Evolutionary conservation across 2,888 invertebrate genomes (phyloP).

Genomic region (Cordylochernes scorpioides): DNA sequence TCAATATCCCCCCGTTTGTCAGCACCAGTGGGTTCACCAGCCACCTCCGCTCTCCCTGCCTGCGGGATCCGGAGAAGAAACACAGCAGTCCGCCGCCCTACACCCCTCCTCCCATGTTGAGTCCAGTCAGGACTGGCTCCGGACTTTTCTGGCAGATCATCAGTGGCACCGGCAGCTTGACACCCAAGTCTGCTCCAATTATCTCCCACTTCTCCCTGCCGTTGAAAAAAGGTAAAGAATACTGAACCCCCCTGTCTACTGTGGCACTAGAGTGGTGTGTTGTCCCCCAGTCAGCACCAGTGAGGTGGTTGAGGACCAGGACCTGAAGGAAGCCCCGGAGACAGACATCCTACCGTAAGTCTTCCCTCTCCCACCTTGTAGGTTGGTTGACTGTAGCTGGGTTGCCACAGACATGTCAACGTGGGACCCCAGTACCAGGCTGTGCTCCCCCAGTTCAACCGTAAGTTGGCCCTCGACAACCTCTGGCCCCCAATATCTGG

Average conservation of each 20-base stretch:
- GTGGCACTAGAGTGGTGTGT: too few relatives aligned
- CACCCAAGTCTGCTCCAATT: conserved; percentile 20
- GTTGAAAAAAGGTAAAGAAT: too few relatives aligned
- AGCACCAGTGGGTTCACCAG: conserved; percentile 28
- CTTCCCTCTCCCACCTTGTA: too few relatives aligned
- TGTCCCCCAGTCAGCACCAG: too few relatives aligned
- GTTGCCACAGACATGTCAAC: conserved; percentile 36
- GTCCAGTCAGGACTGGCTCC: conserved; percentile 62
- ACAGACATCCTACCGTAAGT: conserved; percentile 24
- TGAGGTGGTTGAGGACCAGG: conserved; percentile 17
- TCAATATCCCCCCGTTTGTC: conserved; percentile 24
- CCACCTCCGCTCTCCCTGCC: conserved; percentile 26
- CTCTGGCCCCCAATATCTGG: background rate
- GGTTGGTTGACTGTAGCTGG: too few relatives aligned
- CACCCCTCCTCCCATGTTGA: conserved; percentile 78
- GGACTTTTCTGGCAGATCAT: conserved; percentile 42
- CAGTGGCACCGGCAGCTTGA: conserved; percentile 14
- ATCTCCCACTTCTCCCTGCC: conserved; percentile 7
- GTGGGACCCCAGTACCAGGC: conserved; percentile 66
- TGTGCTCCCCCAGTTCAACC: conserved; percentile 33
- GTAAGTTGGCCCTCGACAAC: conserved; percentile 4
- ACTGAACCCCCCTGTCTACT: too few relatives aligned
- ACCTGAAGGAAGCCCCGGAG: conserved; percentile 20
- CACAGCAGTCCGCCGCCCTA: conserved; percentile 32
- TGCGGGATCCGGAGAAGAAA: conserved; percentile 17